These are phyloP conservation scores for Microplitis mediator DNA, from an alignment of 1,140 invertebrate genomes.

Conservation along the genomic window DNA sequence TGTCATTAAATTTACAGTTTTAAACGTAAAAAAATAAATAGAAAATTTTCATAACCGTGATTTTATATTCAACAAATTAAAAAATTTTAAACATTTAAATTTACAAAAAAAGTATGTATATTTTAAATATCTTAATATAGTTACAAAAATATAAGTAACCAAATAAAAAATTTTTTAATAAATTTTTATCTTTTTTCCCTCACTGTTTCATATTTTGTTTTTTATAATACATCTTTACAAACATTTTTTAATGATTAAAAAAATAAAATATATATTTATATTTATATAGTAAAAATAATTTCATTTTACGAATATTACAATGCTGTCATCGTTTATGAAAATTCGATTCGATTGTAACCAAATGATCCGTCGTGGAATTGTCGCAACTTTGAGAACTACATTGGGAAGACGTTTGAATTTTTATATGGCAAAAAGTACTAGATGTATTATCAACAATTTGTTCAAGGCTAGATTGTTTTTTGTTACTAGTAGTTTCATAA, in stretches of 20 bases:
- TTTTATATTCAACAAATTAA: no score
- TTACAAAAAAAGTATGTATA: neutral
- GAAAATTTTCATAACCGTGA: no score
- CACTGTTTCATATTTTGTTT: no score
- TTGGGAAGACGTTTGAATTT: conserved; percentile 52
- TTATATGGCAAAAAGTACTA: conserved; percentile 56
- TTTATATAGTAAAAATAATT: neutral
- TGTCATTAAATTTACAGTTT: no score
- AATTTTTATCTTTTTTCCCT: no score
- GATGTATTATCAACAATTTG: conserved; percentile 37
- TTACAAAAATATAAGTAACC: no score
- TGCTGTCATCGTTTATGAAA: conserved; percentile 27
- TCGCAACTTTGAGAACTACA: conserved; percentile 23
- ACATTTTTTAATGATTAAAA: neutral
- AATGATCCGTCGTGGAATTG: neutral
- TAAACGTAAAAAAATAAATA: no score
- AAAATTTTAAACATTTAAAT: neutral
- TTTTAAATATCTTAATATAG: no score
- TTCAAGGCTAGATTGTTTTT: conserved; percentile 23
- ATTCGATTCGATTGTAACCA: conserved; percentile 19
- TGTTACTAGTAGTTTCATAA: conserved; percentile 19
- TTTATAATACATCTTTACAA: neutral
- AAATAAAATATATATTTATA: neutral
- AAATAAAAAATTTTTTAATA: no score
- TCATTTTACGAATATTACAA: conserved; percentile 16